Conservation (phyloP, 2,113 vertebrate genomes). For the Ptychochromis oligacanthus region DNA sequence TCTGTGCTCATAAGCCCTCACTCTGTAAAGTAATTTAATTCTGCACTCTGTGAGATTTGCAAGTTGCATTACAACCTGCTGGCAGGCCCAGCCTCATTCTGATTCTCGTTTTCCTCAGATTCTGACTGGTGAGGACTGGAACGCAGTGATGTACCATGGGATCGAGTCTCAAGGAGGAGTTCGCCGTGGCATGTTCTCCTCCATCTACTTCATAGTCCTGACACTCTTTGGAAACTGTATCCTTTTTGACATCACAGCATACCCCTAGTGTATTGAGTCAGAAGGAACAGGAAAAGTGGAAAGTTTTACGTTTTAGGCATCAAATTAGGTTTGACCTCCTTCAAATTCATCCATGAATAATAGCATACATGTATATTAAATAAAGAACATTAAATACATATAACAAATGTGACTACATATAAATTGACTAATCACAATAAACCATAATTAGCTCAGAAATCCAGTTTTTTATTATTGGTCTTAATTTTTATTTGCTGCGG, state of each 20-base stretch:
- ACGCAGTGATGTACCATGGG: conserved; percentile 97
- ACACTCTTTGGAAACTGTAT: conserved; percentile 99
- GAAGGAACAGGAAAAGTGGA: too few species aligned
- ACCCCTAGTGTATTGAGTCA: too few species aligned
- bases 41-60: not conserved
- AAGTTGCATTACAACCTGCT: not conserved
- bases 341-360: too few species aligned
- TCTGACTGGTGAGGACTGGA: conserved; percentile 98
- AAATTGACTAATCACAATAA: too few species aligned
- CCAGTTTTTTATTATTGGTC: too few species aligned
- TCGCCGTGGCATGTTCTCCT: conserved; percentile 93
- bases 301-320: too few species aligned
- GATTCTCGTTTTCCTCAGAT: conserved; percentile 80
- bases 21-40: conserved; percentile 47
- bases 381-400: too few species aligned
- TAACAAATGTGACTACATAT: too few species aligned
- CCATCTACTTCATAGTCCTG: conserved; percentile 96
- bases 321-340: too few species aligned
- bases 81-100: not conserved
- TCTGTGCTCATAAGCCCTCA: conserved; percentile 39
- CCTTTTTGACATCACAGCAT: conserved; percentile 72
- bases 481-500: too few species aligned
- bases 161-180: conserved; percentile 96
- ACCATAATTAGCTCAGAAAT: too few species aligned
- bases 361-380: too few species aligned